Evolutionary conservation across 2,113 vertebrate species (phyloP).

Genomic region (Aptenodytes patagonicus): DNA sequence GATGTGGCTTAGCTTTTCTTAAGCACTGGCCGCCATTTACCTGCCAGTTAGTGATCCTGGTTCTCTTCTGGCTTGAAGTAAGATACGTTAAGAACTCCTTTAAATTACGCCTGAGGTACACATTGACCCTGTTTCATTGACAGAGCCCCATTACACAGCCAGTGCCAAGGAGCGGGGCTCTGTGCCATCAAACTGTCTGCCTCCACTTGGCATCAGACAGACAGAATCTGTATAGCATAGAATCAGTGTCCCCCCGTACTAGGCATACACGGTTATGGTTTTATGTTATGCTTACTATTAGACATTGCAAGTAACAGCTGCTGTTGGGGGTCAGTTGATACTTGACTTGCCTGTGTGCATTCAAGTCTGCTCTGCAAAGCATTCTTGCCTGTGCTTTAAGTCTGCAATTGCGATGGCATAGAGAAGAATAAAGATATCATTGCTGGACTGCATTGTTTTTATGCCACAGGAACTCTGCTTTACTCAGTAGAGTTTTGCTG

Average conservation of each 20-base stretch:
- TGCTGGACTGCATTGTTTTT: background rate
- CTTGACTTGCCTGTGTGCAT: background rate
- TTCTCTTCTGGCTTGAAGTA: background rate
- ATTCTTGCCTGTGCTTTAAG: background rate
- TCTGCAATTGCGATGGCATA: background rate
- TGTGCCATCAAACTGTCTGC: background rate
- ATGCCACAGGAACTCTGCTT: background rate
- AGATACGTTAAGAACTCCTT: background rate
- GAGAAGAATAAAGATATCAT: background rate
- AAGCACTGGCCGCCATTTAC: background rate
- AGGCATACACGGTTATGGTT: background rate
- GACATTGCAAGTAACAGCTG: background rate
- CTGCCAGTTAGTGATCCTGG: background rate
- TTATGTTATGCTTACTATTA: background rate
- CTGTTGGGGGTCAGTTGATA: background rate
- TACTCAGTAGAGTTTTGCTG: background rate
- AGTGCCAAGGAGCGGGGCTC: background rate
- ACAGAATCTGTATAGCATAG: background rate
- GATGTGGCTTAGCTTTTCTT: background rate
- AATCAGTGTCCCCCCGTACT: background rate
- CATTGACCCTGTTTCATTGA: fast-evolving
- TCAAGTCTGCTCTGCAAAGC: background rate
- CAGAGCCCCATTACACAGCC: background rate
- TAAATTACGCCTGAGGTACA: background rate
- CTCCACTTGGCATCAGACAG: background rate